Base-by-base conservation (phyloP, 30 jellyfish, hydroid and myxozoan genomes). In the Pelagia noctiluca region DNA sequence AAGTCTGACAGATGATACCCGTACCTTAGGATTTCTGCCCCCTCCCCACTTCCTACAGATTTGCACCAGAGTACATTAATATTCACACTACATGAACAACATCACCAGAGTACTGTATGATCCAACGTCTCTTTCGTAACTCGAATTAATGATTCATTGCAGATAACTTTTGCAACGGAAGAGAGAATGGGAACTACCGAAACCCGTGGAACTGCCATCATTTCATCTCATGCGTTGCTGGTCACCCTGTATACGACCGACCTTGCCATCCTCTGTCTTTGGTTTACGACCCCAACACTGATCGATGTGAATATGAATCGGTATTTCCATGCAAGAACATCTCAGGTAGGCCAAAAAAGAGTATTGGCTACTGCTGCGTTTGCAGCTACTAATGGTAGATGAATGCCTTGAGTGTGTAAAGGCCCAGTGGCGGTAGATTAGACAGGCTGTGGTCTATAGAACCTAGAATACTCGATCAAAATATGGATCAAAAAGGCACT, bases 141-240 rank as follows among this genome's bases (percentile, higher is more conserved):
- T 24, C 3, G 30, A 18, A 23, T 0, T 0, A 35, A 1, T 71
- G 50, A 2, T 54, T 42, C 19, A 53, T 23, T 28, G 10, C 32
- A 76, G 89, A 42, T 5, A 89, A 77, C 16, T 71, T 89, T 50
- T 89, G 97, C 78, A 69, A 53, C 52, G 42, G 57, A 11, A 84
- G 97, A 37, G 69, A 91, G 48, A 72, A 32, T 74, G 95, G 95
- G 7, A 82, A 89, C 36, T 89, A 82, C 87, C 63, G 95, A 46
- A 80, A 90, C 75, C 97, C 97, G 19, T 90, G 97, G 97, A 84
- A 78, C 57, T 90, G 97, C 67, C 97, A 90, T 63, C 84, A 80
- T 50, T 90, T 84, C 80, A 69, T 84, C 19, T 47, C 96, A 4
- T 90, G 97, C 65, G 82, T 12, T 21, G 28, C 80, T 83, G 93